Evolutionary conservation across 2,113 vertebrate species (phyloP).

Genomic region (Chionis minor): DNA sequence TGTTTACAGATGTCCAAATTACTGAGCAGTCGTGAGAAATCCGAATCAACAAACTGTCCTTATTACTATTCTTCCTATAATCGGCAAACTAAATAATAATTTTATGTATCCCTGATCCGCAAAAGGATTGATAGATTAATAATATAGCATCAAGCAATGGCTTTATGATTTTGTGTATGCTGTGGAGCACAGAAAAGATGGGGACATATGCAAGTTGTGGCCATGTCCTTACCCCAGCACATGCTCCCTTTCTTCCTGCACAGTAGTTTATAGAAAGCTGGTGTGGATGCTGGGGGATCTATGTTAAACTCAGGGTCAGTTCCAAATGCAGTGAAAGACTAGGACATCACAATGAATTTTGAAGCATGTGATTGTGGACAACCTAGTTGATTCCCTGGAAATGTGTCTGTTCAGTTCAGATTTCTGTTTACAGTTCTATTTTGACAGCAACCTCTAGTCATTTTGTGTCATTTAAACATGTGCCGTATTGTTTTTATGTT

Average conservation of each 20-base stretch:
- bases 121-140: background rate
- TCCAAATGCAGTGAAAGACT: background rate
- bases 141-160: background rate
- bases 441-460: background rate
- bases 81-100: background rate
- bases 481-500: background rate
- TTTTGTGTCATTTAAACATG: background rate
- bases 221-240: background rate
- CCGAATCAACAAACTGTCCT: background rate
- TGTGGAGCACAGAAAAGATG: background rate
- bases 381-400: background rate
- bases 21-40: background rate
- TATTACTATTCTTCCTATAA: background rate
- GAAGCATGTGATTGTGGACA: accelerated
- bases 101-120: background rate
- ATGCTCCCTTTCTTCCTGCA: background rate
- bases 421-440: background rate
- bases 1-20: background rate
- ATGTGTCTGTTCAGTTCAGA: background rate
- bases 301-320: accelerated
- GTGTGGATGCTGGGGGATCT: background rate
- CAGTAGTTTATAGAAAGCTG: background rate
- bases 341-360: background rate
- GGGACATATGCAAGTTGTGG: background rate
- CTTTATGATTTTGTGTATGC: background rate